A percentile compares a stretch with the other conserved stretches of the same genome.
These are phyloP conservation scores for Lamprologus speciosus DNA, from an alignment of 2,113 vertebrate genomes.

Conservation along the genomic window DNA sequence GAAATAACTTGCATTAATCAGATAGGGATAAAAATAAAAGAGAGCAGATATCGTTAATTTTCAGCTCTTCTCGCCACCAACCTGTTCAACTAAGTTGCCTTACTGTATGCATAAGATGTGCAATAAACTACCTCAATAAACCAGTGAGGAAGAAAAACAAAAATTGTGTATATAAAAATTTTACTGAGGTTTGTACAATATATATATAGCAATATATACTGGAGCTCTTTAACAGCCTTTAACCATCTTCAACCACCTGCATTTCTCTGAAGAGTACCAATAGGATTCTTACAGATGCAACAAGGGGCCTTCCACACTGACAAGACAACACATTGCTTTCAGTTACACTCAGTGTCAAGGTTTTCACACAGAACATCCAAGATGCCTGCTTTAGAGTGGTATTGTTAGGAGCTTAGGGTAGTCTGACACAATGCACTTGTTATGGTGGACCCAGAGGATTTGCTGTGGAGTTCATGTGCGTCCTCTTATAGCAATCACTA, in stretches of 20 bases:
- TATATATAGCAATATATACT: not conserved
- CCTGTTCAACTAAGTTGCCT: not conserved
- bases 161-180: not conserved
- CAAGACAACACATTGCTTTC: conserved; percentile 34
- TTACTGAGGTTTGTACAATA: not conserved
- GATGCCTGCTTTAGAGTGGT: not conserved
- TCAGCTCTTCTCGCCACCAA: not conserved
- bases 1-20: not conserved
- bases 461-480: conserved; percentile 38
- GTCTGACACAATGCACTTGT: conserved; percentile 49
- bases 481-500: conserved; percentile 41
- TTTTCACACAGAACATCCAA: conserved; percentile 20
- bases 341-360: conserved; percentile 46
- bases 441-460: conserved; percentile 53
- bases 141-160: not conserved
- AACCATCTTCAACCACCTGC: not conserved
- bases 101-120: not conserved
- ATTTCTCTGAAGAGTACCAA: not conserved
- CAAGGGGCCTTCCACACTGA: conserved; percentile 3
- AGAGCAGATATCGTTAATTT: not conserved
- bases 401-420: conserved; percentile 44
- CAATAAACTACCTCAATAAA: not conserved
- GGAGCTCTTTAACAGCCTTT: not conserved
- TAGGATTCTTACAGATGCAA: not conserved
- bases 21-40: not conserved